These are phyloP conservation scores for Probosciger aterrimus DNA, from an alignment of 2,113 vertebrate genomes.

Conservation along the genomic window DNA sequence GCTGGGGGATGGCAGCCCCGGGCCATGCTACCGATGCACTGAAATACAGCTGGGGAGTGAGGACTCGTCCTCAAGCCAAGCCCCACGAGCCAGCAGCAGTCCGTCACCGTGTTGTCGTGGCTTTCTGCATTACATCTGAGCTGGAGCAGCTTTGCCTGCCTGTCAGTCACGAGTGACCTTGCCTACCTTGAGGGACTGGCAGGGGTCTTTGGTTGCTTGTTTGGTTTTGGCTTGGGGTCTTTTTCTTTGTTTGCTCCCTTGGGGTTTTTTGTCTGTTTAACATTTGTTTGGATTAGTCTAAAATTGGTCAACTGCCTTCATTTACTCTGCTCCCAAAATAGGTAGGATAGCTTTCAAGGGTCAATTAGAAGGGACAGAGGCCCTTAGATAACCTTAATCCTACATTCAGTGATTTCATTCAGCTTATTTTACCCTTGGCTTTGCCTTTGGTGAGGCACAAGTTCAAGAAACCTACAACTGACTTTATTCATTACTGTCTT, in stretches of 20 bases:
- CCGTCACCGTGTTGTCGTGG: accelerated
- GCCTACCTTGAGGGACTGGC: neutral
- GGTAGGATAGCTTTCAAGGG: neutral
- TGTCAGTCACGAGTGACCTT: accelerated
- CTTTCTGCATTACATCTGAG: neutral
- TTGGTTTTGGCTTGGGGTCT: neutral
- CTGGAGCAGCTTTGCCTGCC: neutral
- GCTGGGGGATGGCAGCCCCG: neutral
- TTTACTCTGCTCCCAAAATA: neutral
- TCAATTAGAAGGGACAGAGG: neutral
- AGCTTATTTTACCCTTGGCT: neutral
- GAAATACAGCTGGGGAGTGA: neutral
- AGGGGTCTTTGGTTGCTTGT: neutral
- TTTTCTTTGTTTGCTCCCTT: neutral
- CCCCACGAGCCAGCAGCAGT: accelerated
- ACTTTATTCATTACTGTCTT: neutral
- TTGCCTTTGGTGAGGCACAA: neutral
- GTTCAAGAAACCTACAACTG: neutral
- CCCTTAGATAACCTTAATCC: neutral
- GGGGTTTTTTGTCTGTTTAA: neutral
- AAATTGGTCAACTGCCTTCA: neutral
- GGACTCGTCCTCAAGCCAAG: neutral
- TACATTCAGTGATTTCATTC: neutral
- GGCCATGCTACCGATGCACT: neutral
- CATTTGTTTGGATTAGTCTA: neutral